Base-by-base conservation (phyloP, 1,140 invertebrate genomes). In the Eueides isabella region DNA sequence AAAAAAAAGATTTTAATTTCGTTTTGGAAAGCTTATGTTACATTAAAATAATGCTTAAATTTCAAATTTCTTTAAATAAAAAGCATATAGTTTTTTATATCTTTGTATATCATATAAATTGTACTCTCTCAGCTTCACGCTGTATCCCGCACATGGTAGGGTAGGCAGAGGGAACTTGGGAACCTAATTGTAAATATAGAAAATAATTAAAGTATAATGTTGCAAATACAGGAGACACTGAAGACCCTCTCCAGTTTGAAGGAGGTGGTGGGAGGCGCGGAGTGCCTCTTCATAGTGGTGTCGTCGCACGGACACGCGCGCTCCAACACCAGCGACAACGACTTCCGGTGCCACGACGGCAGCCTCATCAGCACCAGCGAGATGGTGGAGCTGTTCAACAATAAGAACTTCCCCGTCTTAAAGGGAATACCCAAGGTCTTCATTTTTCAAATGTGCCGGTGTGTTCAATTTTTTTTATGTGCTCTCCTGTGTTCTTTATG, bases 401-500 rank as follows among this genome's bases (percentile, higher is more conserved):
- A 95, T 70, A 80, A 88, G 14, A 94, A 94, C 65, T 96, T 96
- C 82, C 93, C 94, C 1, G 67, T 89, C 69, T 90, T 97, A 33
- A 80, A 87, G 0, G 92, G 94, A 48, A 96, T 97, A 82, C 97
- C 97, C 55, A 97, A 97, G 91, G 94, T 97, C 75, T 96, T 97
- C 78, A 95, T 97, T 41, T 97, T 97, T 82, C 97, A 97, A 86
- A 94, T 95, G 61, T 97, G 97, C 88, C 94, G 96, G 94, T 95
- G 82, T 61, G 61, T 73, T 31, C 14, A 2, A 5, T 44, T 5
- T 28, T 63, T 29, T 63, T 19, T n/a, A n/a, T n/a, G n/a, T n/a
- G n/a, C n/a, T n/a, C n/a, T n/a, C n/a, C n/a, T n/a, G n/a, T n/a
- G n/a, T n/a, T n/a, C n/a, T n/a, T n/a, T n/a, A n/a, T n/a, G n/a